These are phyloP conservation scores for Aphelocoma californica DNA, from an alignment of 2,797 vertebrate genomes.

Conservation along the genomic window DNA sequence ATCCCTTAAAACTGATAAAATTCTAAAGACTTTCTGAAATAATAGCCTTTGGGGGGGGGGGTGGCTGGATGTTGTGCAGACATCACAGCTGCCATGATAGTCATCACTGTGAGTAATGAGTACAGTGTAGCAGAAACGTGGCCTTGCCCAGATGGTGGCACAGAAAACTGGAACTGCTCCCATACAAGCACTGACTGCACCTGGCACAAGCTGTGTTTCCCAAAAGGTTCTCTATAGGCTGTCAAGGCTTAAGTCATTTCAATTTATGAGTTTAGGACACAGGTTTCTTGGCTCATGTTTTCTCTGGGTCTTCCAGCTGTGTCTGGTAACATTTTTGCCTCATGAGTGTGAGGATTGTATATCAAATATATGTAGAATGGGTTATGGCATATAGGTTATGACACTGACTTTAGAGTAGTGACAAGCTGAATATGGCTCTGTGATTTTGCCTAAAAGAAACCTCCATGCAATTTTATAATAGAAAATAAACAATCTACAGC, in stretches of 20 bases:
- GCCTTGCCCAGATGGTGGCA: constrained; percentile 20
- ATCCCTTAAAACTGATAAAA: not conserved
- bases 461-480: not conserved
- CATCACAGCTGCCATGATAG: constrained; percentile 24
- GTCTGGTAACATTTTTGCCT: not conserved
- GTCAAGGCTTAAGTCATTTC: not conserved
- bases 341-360: not conserved
- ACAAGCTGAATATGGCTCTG: not conserved
- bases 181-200: not conserved
- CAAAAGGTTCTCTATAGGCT: not conserved
- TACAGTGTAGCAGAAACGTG: not conserved
- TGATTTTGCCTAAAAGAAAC: not conserved
- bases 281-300: not conserved
- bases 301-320: not conserved
- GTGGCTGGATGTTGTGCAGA: not conserved
- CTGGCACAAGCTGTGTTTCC: not conserved
- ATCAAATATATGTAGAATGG: not conserved
- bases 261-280: not conserved
- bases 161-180: not conserved
- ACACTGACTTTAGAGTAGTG: not conserved
- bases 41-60: not conserved
- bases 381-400: not conserved
- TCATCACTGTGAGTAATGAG: not conserved
- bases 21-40: not conserved
- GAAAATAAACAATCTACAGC: not conserved